Conservation (phyloP, 2,888 invertebrate genomes). For the Leptothorax acervorum region DNA sequence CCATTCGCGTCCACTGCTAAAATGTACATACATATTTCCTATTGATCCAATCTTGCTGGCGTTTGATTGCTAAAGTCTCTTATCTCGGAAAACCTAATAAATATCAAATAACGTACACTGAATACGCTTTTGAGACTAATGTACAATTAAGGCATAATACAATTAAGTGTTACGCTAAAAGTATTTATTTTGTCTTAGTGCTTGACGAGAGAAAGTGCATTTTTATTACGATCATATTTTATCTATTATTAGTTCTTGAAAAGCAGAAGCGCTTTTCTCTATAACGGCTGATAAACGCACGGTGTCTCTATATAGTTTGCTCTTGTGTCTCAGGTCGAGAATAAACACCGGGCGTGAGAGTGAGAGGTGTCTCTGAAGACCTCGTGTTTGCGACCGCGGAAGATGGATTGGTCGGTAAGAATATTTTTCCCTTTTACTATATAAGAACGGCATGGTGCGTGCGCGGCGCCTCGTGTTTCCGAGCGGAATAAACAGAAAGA, state of each 20-base stretch:
- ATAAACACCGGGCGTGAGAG: constrained; percentile 28
- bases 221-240: constrained; percentile 16
- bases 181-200: background rate
- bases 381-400: constrained; percentile 14
- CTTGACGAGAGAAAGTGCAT: background rate
- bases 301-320: constrained; percentile 19
- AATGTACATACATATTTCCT: constrained; percentile 37
- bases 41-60: background rate
- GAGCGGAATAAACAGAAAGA: constrained; percentile 48
- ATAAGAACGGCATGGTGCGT: background rate
- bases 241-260: constrained; percentile 31
- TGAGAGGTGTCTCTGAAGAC: constrained; percentile 14
- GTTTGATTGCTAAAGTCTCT: background rate
- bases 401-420: constrained; percentile 39
- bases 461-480: constrained; percentile 32
- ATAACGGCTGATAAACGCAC: constrained; percentile 22
- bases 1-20: constrained; percentile 82
- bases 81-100: background rate
- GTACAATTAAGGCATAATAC: background rate
- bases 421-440: constrained; percentile 36
- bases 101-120: constrained; percentile 1
- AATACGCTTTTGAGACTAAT: background rate
- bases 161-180: background rate
- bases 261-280: constrained; percentile 7
- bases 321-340: constrained; percentile 29